Base-by-base conservation (phyloP, 1,140 invertebrate species). In the Melitaea cinxia region DNA sequence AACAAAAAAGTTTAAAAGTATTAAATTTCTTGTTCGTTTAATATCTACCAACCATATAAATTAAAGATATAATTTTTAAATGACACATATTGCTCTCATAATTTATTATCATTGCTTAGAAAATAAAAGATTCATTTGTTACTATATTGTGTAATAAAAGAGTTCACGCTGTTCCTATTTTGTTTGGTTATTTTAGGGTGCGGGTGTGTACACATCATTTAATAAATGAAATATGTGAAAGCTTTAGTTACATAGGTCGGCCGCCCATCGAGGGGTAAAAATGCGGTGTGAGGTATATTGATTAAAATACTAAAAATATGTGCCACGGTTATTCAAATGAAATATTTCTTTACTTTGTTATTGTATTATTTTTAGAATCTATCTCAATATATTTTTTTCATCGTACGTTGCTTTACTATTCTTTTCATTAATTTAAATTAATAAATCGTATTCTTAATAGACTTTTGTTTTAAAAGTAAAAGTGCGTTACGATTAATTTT, bases 161-260 rank as follows among this genome's bases (percentile, higher is more conserved):
- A 67, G 73, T 26, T 67, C 67, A 70, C 55, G 62, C 63, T 80
- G 70, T 69, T 74, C 74, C 78, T 72, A 66, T 76, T 76, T 74
- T 72, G 64, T 75, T 67, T 61, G 73, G 72, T 78, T 75, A 76
- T 77, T 68, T 73, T 72, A 70, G 72, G 75, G 62, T 73, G 69
- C 71, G 68, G 72, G 73, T 80, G 75, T 73, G 74, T 83, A 80
- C 75, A 76, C 73, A 73, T 71, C 70, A 67, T 77, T 77, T 75
- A 77, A 75, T 81, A 79, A 78, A 82, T 87, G 77, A 81, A 85
- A 77, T 78, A 84, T 82, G 74, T 65, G 57, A 72, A 72, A 55
- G 63, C 54, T 64, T 15, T 45, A 42, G 33, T 53, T 59, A 54
- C 37, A 30, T 72, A 54, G 53, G 58, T 59, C 56, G 56, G 49